A percentile compares a stretch with the other conserved stretches of the same genome.
Conservation (phyloP, 2,113 vertebrate genomes). For the Grammomys dolichurus region DNA sequence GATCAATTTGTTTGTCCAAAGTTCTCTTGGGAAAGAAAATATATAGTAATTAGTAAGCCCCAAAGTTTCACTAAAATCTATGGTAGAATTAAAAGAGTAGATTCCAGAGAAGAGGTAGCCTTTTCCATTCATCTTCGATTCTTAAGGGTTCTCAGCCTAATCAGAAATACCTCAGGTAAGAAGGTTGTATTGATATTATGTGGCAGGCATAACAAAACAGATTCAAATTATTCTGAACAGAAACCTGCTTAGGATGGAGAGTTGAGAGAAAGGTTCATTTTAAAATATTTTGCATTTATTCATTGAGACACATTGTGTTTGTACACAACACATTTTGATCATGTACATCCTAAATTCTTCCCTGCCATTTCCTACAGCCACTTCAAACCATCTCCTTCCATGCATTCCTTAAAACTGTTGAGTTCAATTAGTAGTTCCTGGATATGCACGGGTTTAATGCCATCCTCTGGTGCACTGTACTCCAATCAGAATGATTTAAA, state of each 20-base stretch:
- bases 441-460: background rate
- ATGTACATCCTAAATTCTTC: background rate
- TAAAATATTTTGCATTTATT: background rate
- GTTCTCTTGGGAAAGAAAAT: constrained; percentile 30
- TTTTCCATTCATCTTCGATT: background rate
- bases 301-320: background rate
- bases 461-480: background rate
- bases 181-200: background rate
- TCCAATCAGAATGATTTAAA: background rate
- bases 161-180: background rate
- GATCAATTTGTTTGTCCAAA: background rate
- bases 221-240: background rate
- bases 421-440: background rate
- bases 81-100: background rate
- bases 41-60: background rate
- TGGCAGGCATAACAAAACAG: background rate
- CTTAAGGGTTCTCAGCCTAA: background rate
- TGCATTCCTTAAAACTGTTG: background rate
- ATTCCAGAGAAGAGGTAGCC: background rate
- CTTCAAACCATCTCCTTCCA: background rate
- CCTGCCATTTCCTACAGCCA: background rate
- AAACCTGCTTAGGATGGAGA: background rate
- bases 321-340: background rate
- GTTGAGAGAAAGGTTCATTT: background rate
- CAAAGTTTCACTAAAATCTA: background rate